Evolutionary conservation across 2,113 vertebrate species (phyloP).

Genomic region (Nestor notabilis): DNA sequence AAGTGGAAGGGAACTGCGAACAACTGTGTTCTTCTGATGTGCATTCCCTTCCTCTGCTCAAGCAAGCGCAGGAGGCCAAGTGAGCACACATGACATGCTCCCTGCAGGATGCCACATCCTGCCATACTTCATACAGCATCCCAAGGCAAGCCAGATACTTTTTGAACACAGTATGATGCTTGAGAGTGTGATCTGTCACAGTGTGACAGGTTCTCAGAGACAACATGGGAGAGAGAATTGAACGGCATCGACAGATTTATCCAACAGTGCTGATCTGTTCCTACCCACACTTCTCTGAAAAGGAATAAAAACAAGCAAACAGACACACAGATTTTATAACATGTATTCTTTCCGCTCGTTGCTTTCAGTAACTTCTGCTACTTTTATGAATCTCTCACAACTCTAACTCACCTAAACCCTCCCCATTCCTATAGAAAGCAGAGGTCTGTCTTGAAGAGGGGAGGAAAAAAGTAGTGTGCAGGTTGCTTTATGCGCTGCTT

Average conservation of each 20-base stretch:
- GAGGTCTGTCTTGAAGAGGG: not conserved
- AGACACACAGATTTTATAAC: not conserved
- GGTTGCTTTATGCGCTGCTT: not conserved
- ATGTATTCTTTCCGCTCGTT: not conserved
- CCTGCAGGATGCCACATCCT: conserved; percentile 55
- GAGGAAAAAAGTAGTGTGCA: fast-evolving
- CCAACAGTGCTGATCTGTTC: not conserved
- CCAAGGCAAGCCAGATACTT: conserved; percentile 21
- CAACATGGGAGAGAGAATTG: not conserved
- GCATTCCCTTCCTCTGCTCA: conserved; percentile 2
- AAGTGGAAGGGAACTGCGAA: not conserved
- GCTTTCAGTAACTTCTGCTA: not conserved
- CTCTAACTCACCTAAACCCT: not conserved
- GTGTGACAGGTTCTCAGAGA: conserved; percentile 11
- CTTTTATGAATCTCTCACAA: fast-evolving
- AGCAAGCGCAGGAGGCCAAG: not conserved
- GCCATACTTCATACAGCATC: not conserved
- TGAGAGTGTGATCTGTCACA: conserved; percentile 11
- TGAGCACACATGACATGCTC: not conserved
- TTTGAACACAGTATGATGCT: not conserved
- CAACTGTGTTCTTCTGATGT: not conserved
- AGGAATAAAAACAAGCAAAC: not conserved
- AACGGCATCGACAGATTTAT: not conserved
- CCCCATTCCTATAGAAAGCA: not conserved
- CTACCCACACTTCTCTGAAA: not conserved